These are phyloP conservation scores for Synanthedon vespiformis DNA, from an alignment of 2,888 invertebrate species.

Conservation along the genomic window DNA sequence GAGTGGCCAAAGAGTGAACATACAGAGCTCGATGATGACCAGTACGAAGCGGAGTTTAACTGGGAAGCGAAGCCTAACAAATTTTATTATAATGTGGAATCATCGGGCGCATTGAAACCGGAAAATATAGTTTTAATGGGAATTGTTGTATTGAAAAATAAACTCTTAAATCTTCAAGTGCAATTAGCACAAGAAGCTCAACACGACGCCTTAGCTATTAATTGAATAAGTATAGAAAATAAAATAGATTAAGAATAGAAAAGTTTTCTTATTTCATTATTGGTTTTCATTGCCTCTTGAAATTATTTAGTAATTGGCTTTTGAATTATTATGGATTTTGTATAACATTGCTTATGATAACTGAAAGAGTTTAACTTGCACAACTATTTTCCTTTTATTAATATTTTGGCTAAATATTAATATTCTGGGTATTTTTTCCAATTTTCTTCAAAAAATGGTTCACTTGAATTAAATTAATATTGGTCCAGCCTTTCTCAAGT, in stretches of 20 bases:
- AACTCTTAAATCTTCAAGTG: slow-evolving; percentile 94
- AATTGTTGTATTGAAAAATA: slow-evolving; percentile 92
- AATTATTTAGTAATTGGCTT: slow-evolving; percentile 5
- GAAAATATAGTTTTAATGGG: slow-evolving; percentile 98
- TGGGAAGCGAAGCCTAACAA: slow-evolving; percentile 97
- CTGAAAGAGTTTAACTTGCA: not conserved
- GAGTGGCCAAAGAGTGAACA: slow-evolving; percentile 99
- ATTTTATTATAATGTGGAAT: slow-evolving; percentile 97
- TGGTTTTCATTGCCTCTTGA: not conserved
- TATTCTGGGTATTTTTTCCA: too few relatives aligned
- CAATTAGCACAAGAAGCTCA: slow-evolving; percentile 89
- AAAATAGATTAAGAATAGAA: too few relatives aligned
- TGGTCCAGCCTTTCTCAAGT: too few relatives aligned
- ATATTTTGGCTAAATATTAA: too few relatives aligned
- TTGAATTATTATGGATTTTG: not conserved
- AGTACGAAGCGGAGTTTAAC: slow-evolving; percentile 93
- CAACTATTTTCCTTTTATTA: too few relatives aligned
- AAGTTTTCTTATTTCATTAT: not conserved
- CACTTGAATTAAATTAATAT: too few relatives aligned
- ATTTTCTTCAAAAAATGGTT: too few relatives aligned
- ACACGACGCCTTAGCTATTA: slow-evolving; percentile 83
- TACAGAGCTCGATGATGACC: slow-evolving; percentile 91
- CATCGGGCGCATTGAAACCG: slow-evolving; percentile 92
- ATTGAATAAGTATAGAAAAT: slow-evolving; percentile 28
- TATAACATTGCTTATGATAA: not conserved